Evolutionary conservation across 2,888 invertebrate species (phyloP).

Genomic region (Tuberolachnus salignus): DNA sequence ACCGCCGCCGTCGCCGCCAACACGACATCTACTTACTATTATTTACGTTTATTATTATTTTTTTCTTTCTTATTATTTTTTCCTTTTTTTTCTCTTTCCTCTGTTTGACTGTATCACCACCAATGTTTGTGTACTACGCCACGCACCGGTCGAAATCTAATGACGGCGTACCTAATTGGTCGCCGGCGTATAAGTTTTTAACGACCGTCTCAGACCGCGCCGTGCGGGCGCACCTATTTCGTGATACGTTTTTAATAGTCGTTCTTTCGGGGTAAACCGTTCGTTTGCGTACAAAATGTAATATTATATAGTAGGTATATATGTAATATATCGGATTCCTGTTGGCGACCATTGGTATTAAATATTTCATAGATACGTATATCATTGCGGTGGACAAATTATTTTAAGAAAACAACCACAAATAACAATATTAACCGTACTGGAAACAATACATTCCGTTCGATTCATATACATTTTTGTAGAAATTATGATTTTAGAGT

Average conservation of each 20-base stretch:
- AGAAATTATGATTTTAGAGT: too few species aligned
- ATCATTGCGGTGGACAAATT: too few species aligned
- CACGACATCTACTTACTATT: slow-evolving; percentile 4
- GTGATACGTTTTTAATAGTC: slow-evolving; percentile 50
- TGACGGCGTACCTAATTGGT: slow-evolving; percentile 35
- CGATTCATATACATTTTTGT: too few species aligned
- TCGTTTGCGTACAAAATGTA: neutral
- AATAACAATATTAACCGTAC: too few species aligned
- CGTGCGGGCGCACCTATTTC: neutral
- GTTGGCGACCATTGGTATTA: too few species aligned
- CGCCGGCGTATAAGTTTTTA: slow-evolving; percentile 32
- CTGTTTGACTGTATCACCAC: neutral
- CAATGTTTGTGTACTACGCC: slow-evolving; percentile 1
- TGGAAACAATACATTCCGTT: too few species aligned
- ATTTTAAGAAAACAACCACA: too few species aligned
- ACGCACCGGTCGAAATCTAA: slow-evolving; percentile 37
- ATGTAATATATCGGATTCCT: too few species aligned
- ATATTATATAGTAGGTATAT: too few species aligned
- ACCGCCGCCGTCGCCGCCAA: neutral
- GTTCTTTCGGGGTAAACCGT: slow-evolving; percentile 24
- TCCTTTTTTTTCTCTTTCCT: too few species aligned
- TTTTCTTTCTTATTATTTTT: neutral
- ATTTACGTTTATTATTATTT: slow-evolving; percentile 33
- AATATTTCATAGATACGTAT: too few species aligned
- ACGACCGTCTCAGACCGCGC: slow-evolving; percentile 19